Conservation (phyloP, 2,888 invertebrate species). For the Lordiphosa andalusiaca region DNA sequence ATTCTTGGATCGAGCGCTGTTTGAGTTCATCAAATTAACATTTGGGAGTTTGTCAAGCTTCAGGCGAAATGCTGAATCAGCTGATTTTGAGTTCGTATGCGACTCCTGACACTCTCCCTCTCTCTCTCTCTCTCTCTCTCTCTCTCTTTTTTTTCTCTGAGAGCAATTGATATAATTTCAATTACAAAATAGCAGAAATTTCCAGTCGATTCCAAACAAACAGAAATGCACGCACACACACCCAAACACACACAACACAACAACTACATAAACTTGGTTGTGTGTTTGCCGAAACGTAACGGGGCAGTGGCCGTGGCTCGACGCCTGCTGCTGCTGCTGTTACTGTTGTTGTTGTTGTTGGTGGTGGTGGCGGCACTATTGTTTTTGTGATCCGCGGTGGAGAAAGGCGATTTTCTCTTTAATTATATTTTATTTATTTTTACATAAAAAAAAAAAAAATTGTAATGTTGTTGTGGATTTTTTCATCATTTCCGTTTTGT, state of each 20-base stretch:
- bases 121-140: no score
- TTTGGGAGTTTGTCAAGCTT: no score
- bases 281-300: constrained; percentile 71
- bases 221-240: constrained; percentile 30
- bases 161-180: constrained; percentile 50
- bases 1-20: no score
- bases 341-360: constrained; percentile 43
- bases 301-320: constrained; percentile 70
- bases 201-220: constrained; percentile 52
- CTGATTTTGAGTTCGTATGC: not conserved
- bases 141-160: not conserved
- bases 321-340: constrained; percentile 24
- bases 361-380: constrained; percentile 55
- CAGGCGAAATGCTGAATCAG: no score
- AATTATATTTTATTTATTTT: constrained; percentile 66
- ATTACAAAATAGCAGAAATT: constrained; percentile 67
- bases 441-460: constrained; percentile 49
- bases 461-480: constrained; percentile 34
- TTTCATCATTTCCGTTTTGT: constrained; percentile 61
- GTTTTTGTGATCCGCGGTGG: constrained; percentile 64
- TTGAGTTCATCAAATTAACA: no score
- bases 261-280: constrained; percentile 31
- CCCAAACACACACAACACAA: constrained; percentile 26
- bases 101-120: not conserved
- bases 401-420: constrained; percentile 71